These are phyloP conservation scores for Lepidochrysops patricia DNA, from an alignment of 2,888 invertebrate species.

Conservation along the genomic window DNA sequence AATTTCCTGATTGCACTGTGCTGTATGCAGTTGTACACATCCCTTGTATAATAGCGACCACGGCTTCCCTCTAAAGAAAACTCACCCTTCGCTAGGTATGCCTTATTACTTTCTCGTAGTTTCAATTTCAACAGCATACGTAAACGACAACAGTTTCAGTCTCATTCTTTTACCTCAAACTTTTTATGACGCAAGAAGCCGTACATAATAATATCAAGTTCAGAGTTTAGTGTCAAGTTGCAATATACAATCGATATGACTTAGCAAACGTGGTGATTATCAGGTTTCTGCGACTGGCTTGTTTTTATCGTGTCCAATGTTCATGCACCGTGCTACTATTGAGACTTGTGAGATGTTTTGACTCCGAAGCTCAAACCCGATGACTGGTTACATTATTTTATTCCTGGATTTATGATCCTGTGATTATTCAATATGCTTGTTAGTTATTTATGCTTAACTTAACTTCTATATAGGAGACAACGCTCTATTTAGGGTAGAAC, in stretches of 20 bases:
- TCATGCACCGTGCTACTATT: background rate
- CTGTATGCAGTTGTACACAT: too few species aligned
- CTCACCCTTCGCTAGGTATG: too few species aligned
- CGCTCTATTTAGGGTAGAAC: too few species aligned
- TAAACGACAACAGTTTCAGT: background rate
- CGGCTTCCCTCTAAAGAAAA: too few species aligned
- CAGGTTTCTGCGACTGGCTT: conserved; percentile 6
- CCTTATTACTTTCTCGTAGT: too few species aligned
- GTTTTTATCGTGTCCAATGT: conserved; percentile 3
- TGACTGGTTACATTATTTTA: background rate
- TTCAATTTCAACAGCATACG: background rate
- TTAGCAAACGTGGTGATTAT: conserved; percentile 11
- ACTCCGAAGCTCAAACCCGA: background rate
- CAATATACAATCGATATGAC: conserved; percentile 16
- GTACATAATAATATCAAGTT: conserved; percentile 23
- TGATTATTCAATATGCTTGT: background rate
- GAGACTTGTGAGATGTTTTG: background rate
- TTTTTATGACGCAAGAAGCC: conserved; percentile 23
- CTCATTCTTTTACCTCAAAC: conserved; percentile 13
- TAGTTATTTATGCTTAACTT: background rate
- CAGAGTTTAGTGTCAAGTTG: conserved; percentile 16
- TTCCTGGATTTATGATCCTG: too few species aligned
- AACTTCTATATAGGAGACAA: too few species aligned
- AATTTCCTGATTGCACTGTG: too few species aligned
- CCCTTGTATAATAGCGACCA: too few species aligned